Base-by-base conservation (phyloP, 2,888 invertebrate genomes). In the Dicyrtoma fusca region DNA sequence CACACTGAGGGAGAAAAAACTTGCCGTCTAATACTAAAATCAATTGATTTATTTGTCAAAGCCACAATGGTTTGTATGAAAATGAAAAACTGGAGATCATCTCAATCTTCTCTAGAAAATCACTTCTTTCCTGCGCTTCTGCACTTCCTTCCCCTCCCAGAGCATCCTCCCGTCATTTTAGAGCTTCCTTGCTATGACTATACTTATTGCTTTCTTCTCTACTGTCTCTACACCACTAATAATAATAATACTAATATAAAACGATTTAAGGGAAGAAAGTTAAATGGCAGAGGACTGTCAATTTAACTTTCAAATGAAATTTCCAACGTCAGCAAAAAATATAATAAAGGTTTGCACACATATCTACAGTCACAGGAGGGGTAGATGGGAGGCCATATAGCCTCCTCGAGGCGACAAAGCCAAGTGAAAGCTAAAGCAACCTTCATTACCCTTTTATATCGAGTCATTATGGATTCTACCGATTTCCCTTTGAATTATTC, bases 1-100 rank as follows among this genome's bases (percentile, higher is more conserved):
- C 6, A 25, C 49, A 34, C 25, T n/a, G 34, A 55, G 55, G 45
- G n/a, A 19, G 21, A 53, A 10, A 19, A 53, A 53, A 26, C 14
- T 65, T 51, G 25, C 25, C n/a, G 23, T 26, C 65, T 65, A 45
- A 25, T 64, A 64, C 55, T 13, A 55, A 66, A 53, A 53, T 34
- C 53, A 66, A 66, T 66, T 66, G 66, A 66, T 66, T 66, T 66
- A 66, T 66, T 53, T 66, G 44, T 65, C 65, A 65, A 53, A 51
- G 19, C 17, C 23, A 26, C 26, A 53, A 65, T 53, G 61, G 11
- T 11, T n/a, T n/a, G 23, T 42, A 57, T 1, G 26, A 65, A 53
- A 64, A 45, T 47, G n/a, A 49, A 45, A 19, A 64, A 65, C 23
- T 53, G 53, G 2, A 34, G 34, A 53, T 63, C 62, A 63, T 45